A percentile compares a stretch with the other conserved stretches of the same genome.
These are phyloP conservation scores for Candoia aspera DNA, from an alignment of 2,113 vertebrate species.

Conservation along the genomic window DNA sequence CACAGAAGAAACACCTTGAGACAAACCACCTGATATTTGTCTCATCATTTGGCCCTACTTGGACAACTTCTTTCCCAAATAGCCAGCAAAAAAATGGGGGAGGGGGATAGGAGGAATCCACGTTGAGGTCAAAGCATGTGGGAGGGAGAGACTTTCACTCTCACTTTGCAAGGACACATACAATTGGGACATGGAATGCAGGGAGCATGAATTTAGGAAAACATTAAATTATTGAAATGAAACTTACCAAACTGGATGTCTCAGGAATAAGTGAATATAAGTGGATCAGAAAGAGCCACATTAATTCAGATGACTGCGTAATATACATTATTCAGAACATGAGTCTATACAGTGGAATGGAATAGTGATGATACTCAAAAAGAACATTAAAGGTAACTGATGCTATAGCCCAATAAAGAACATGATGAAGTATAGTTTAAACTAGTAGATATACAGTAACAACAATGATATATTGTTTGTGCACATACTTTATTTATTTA, in stretches of 20 bases:
- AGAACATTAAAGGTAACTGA: neutral
- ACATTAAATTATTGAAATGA: neutral
- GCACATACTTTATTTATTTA: too few relatives aligned
- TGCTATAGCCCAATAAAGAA: neutral
- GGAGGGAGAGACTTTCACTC: neutral
- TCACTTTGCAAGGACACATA: neutral
- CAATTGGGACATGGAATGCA: neutral
- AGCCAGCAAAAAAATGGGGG: neutral
- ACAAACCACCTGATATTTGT: neutral
- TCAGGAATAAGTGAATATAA: neutral
- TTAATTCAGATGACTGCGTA: neutral
- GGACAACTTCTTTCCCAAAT: neutral
- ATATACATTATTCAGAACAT: neutral
- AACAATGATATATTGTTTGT: too few relatives aligned
- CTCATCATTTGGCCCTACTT: neutral
- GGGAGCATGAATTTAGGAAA: neutral
- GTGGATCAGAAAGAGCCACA: neutral
- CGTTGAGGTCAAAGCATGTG: neutral
- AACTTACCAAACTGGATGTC: neutral
- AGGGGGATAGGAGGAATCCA: neutral
- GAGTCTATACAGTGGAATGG: neutral
- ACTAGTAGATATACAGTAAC: neutral
- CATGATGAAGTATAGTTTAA: neutral
- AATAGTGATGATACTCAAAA: neutral
- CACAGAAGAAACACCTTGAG: neutral